Percentiles rank a stretch among this genome's conserved stretches.
Evolutionary conservation across 2,113 vertebrate genomes (phyloP).

Genomic region (Notiomystis cincta): DNA sequence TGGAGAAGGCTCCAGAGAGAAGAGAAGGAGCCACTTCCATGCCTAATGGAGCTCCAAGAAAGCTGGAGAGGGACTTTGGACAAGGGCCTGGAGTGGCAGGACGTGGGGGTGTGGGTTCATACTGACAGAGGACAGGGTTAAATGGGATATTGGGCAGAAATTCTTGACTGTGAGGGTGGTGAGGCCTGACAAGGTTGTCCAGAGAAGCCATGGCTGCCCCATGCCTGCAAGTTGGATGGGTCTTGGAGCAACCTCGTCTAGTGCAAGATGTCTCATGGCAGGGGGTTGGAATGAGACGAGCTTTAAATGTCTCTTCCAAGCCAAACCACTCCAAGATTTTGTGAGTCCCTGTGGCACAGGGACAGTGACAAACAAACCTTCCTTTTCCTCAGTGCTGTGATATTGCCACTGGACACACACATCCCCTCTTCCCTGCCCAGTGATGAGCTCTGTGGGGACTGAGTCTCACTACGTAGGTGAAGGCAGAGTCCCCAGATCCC

Average conservation of each 20-base stretch:
- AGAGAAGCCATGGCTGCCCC: background rate
- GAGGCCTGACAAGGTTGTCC: background rate
- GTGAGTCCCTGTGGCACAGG: background rate
- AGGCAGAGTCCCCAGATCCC: background rate
- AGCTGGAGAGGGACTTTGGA: background rate
- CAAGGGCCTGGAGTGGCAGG: background rate
- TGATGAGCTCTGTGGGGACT: background rate
- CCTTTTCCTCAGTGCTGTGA: background rate
- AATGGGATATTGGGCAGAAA: background rate
- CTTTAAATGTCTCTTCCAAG: background rate
- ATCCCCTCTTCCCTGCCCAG: background rate
- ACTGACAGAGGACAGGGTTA: background rate
- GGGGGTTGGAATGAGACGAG: background rate
- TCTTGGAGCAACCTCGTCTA: background rate
- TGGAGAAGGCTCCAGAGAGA: background rate
- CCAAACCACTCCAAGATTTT: background rate
- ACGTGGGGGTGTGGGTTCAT: rapidly evolving
- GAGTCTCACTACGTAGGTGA: background rate
- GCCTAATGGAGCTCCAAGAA: background rate
- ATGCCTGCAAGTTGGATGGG: background rate
- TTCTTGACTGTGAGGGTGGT: background rate
- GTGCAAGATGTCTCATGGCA: background rate
- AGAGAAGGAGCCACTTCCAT: background rate
- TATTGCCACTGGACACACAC: background rate
- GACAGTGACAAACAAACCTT: background rate